A percentile compares a stretch with the other conserved stretches of the same genome.
These are phyloP conservation scores for Poeciliopsis retropinna DNA, from an alignment of 2,113 vertebrate species.

Conservation along the genomic window DNA sequence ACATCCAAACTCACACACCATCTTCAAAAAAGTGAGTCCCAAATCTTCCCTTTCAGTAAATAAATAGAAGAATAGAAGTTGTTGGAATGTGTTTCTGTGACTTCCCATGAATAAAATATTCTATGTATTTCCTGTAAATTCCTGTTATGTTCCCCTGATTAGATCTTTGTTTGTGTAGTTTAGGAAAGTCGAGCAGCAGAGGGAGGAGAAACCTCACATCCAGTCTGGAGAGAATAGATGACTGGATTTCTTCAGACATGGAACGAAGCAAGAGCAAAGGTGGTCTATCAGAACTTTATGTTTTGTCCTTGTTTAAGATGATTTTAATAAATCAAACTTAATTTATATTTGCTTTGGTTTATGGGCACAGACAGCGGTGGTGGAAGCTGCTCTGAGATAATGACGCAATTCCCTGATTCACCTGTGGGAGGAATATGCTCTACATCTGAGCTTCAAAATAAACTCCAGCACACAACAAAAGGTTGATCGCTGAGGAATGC, in stretches of 20 bases:
- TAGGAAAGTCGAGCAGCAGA: conserved; percentile 38
- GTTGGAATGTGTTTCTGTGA: too few relatives aligned
- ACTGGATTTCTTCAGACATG: conserved; percentile 80
- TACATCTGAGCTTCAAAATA: conserved; percentile 13
- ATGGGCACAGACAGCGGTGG: conserved; percentile 52
- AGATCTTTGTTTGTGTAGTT: conserved; percentile 16
- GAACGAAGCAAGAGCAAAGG: conserved; percentile 71
- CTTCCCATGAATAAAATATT: neutral
- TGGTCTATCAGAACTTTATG: conserved; percentile 14
- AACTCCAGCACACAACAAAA: conserved; percentile 24
- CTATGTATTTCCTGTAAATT: neutral
- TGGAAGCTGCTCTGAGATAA: conserved; percentile 33
- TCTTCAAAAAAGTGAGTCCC: conserved; percentile 54
- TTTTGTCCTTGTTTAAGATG: neutral
- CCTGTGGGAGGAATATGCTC: conserved; percentile 9
- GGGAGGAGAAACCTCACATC: conserved; percentile 24
- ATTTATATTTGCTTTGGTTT: neutral
- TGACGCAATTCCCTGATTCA: conserved; percentile 29
- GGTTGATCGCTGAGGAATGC: conserved; percentile 18
- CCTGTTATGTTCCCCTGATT: neutral
- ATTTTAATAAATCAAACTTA: neutral
- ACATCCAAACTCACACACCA: conserved; percentile 36
- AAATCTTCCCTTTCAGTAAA: neutral
- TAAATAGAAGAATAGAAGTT: neutral
- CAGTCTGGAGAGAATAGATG: conserved; percentile 54